Evolutionary conservation across 2,113 vertebrate genomes (phyloP).

Genomic region (Dicentrarchus labrax): DNA sequence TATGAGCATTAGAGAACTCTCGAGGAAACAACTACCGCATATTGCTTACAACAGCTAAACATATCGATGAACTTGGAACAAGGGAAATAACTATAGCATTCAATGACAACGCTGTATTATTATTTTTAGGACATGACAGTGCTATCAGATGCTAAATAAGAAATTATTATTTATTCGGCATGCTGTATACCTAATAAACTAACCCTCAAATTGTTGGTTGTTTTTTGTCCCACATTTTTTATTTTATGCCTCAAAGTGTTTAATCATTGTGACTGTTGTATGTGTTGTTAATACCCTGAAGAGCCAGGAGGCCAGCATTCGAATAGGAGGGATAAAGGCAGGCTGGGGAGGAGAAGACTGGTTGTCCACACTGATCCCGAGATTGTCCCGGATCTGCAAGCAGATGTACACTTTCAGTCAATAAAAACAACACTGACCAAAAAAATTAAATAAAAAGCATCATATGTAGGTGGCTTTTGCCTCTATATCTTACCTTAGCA

Average conservation of each 20-base stretch:
- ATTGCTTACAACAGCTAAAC: neutral
- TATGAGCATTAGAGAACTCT: conserved; percentile 4
- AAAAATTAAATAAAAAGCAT: neutral
- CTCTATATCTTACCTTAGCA: conserved; percentile 88
- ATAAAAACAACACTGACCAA: neutral
- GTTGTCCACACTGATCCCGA: conserved; percentile 95
- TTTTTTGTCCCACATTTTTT: neutral
- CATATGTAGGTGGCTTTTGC: neutral
- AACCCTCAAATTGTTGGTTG: neutral
- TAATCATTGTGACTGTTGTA: neutral
- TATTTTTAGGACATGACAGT: too few relatives aligned
- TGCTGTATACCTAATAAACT: neutral
- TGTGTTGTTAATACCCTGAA: conserved; percentile 88
- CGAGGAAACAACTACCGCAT: neutral
- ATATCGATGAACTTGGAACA: neutral
- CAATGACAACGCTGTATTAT: neutral
- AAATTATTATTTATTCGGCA: neutral
- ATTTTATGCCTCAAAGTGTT: neutral
- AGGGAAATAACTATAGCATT: neutral
- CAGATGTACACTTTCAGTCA: conserved; percentile 38
- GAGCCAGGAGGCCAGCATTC: conserved; percentile 98
- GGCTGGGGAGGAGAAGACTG: conserved; percentile 93
- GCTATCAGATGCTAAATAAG: neutral
- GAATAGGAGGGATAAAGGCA: conserved; percentile 93
- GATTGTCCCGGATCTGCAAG: conserved; percentile 95